Conservation (phyloP, 2,888 invertebrate genomes). For the Acanthoscelides obtectus region DNA sequence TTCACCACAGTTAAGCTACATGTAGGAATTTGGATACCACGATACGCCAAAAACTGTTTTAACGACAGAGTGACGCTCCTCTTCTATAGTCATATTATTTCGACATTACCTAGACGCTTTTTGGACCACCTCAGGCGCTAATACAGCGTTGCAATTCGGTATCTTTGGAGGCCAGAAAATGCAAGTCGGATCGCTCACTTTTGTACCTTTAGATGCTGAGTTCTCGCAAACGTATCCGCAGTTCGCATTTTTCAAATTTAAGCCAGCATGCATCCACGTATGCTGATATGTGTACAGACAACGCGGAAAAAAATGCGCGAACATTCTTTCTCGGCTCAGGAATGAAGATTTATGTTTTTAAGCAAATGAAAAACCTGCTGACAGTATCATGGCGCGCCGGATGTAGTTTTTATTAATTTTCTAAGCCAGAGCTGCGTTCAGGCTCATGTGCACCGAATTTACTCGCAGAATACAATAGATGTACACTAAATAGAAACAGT, state of each 20-base stretch:
- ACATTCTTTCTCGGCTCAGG: not conserved
- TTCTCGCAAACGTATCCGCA: not conserved
- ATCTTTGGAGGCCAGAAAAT: too few relatives aligned
- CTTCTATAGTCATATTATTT: too few relatives aligned
- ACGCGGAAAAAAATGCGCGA: not conserved
- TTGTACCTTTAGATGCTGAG: too few relatives aligned
- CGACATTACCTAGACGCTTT: too few relatives aligned
- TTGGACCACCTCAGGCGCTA: too few relatives aligned
- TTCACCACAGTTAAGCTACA: too few relatives aligned
- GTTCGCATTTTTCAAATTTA: not conserved
- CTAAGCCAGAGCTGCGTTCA: not conserved
- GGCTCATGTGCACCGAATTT: not conserved
- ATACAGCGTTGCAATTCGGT: too few relatives aligned
- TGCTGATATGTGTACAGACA: not conserved
- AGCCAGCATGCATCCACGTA: not conserved
- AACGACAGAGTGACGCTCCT: too few relatives aligned
- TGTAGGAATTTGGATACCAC: too few relatives aligned
- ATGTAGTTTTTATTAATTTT: not conserved
- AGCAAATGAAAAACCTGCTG: not conserved
- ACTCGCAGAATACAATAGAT: not conserved
- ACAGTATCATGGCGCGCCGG: not conserved
- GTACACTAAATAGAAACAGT: too few relatives aligned
- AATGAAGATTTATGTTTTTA: not conserved
- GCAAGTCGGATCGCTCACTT: too few relatives aligned
- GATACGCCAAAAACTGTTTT: too few relatives aligned